Base-by-base conservation (phyloP, 1,140 invertebrate species). In the Calephelis virginiensis region DNA sequence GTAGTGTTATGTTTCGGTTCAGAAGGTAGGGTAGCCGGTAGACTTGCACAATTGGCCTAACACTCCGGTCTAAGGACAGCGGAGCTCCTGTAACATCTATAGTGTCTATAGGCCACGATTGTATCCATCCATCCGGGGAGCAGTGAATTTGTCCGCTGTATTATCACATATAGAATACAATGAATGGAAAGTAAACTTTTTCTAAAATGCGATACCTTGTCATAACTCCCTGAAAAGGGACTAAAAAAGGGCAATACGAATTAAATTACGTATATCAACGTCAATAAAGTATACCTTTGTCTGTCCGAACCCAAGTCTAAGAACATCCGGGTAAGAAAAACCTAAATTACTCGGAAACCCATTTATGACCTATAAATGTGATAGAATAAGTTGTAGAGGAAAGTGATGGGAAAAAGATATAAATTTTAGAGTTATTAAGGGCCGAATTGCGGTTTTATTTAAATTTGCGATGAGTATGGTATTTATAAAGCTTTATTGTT, bases 201-300 rank as follows among this genome's bases (percentile, higher is more conserved):
- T 28, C 28, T 28, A 28, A 28, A 28, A 28, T 28, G 28, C 49
- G 13, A 14, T 17, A 10, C 14, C 17, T 53, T 53, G 14, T 14
- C 49, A 53, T 14, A 9, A 53, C 49, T 17, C 49, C 17, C 49
- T 13, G 9, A 53, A 50, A 50, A 53, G 17, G 49, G 49, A 17
- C 49, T 53, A 13, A 53, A 66, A 64, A 64, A 63, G 63, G 63
- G 64, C 59, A 60, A 47, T 40, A 48, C 45, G n/a, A 17, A 68
- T 64, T 48, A 66, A 63, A 69, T 69, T 48, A 65, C 63, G 65
- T 65, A 62, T 65, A 69, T 69, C 63, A 69, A 62, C 64, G 63
- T 69, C 68, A 69, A 66, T 65, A 69, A 69, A 60, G 53, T 48
- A 13, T 63, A 67, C 62, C 56, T 53, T 56, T 47, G 61, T 69